Conservation (phyloP, 2,888 invertebrate genomes). For the Ichneumoninae sp. region DNA sequence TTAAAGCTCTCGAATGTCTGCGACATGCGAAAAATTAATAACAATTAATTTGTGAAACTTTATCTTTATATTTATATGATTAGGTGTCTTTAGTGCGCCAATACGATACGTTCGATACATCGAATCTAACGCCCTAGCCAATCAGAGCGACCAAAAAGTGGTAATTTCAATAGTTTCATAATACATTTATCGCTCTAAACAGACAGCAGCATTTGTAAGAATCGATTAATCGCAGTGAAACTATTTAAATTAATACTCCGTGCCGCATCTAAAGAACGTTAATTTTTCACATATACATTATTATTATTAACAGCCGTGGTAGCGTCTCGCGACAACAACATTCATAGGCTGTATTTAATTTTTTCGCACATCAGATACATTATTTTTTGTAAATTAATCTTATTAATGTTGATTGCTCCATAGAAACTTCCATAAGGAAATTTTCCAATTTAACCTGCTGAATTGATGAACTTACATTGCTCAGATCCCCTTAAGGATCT, state of each 20-base stretch:
- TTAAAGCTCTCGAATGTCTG: neutral
- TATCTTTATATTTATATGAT: neutral
- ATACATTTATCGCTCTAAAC: neutral
- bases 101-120: neutral
- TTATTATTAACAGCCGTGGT: neutral
- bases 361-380: neutral
- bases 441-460: neutral
- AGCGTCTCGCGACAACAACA: neutral
- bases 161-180: neutral
- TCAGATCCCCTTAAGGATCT: constrained; percentile 21
- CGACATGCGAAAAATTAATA: neutral
- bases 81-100: neutral
- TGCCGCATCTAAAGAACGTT: neutral
- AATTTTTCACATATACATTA: neutral
- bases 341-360: neutral
- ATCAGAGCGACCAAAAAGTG: neutral
- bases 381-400: neutral
- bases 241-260: neutral
- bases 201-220: neutral
- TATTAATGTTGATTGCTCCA: neutral
- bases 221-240: neutral
- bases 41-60: neutral
- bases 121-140: neutral
- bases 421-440: constrained; percentile 5
- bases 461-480: constrained; percentile 16